These are phyloP conservation scores for Drosophila watanabei DNA, from an alignment of 1,140 invertebrate genomes.

Conservation along the genomic window DNA sequence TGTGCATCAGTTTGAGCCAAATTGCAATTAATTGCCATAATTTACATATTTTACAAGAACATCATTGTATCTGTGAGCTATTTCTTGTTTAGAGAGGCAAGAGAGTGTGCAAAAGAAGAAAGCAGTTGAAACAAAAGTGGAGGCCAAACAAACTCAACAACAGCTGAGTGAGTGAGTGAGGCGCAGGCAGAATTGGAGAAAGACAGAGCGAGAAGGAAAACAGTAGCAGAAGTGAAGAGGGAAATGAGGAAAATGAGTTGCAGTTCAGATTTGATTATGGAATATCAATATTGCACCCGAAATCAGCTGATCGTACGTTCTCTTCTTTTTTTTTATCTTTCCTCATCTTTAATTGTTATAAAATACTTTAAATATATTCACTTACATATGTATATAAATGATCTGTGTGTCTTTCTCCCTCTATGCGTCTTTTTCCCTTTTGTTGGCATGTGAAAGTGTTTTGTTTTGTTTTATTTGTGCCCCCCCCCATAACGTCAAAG, in stretches of 20 bases:
- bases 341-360: background rate
- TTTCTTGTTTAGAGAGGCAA: conserved; percentile 17
- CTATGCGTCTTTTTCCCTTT: background rate
- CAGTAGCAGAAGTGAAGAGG: background rate
- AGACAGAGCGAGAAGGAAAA: background rate
- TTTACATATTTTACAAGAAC: conserved; percentile 73
- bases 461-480: conserved; percentile 3
- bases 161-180: conserved; percentile 28
- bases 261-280: conserved; percentile 22
- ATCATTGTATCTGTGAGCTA: conserved; percentile 15
- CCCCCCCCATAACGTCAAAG: conserved; percentile 41
- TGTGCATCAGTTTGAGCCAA: conserved; percentile 57
- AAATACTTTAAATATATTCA: background rate
- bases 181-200: background rate
- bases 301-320: conserved; percentile 39
- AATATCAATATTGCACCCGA: conserved; percentile 40
- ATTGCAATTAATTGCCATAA: conserved; percentile 77
- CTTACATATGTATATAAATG: background rate
- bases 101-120: conserved; percentile 8
- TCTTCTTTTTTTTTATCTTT: conserved; percentile 8
- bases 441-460: conserved; percentile 9
- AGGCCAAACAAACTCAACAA: conserved; percentile 15
- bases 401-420: background rate
- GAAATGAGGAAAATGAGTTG: conserved; percentile 25
- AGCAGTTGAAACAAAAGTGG: conserved; percentile 9